These are phyloP conservation scores for Taurulus bubalis DNA, from an alignment of 2,113 vertebrate species.

Conservation along the genomic window DNA sequence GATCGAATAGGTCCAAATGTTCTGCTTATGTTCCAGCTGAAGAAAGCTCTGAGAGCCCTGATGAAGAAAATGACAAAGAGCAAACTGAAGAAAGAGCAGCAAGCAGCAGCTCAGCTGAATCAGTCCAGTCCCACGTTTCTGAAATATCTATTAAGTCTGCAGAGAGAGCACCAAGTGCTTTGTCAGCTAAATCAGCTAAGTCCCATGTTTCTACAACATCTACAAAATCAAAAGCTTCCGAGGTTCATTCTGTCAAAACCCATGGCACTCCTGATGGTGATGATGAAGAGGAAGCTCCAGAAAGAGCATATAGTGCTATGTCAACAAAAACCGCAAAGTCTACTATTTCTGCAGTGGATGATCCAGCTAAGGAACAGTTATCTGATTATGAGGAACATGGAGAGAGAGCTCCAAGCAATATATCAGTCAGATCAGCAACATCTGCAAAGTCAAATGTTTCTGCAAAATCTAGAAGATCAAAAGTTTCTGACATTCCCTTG, in stretches of 20 bases:
- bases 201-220: slow-evolving; percentile 24
- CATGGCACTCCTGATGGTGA: not conserved
- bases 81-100: slow-evolving; percentile 39
- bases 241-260: not conserved
- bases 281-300: slow-evolving; percentile 16
- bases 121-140: slow-evolving; percentile 32
- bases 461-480: not conserved
- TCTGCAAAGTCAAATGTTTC: slow-evolving; percentile 59
- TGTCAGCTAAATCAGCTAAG: slow-evolving; percentile 59
- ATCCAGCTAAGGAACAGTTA: not conserved
- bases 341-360: slow-evolving; percentile 52
- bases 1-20: slow-evolving; percentile 39
- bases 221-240: not conserved
- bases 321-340: slow-evolving; percentile 58
- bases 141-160: slow-evolving; percentile 45
- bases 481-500: slow-evolving; percentile 18
- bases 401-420: slow-evolving; percentile 50
- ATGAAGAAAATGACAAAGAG: slow-evolving; percentile 28
- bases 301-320: slow-evolving; percentile 44
- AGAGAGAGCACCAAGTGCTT: slow-evolving; percentile 38
- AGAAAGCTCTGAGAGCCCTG: not conserved
- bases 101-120: slow-evolving; percentile 58
- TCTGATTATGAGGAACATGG: slow-evolving; percentile 5
- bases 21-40: slow-evolving; percentile 40
- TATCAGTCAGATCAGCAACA: slow-evolving; percentile 54